Evolutionary conservation across 2,113 vertebrate genomes (phyloP).

Genomic region (Emydocephalus ijimae): DNA sequence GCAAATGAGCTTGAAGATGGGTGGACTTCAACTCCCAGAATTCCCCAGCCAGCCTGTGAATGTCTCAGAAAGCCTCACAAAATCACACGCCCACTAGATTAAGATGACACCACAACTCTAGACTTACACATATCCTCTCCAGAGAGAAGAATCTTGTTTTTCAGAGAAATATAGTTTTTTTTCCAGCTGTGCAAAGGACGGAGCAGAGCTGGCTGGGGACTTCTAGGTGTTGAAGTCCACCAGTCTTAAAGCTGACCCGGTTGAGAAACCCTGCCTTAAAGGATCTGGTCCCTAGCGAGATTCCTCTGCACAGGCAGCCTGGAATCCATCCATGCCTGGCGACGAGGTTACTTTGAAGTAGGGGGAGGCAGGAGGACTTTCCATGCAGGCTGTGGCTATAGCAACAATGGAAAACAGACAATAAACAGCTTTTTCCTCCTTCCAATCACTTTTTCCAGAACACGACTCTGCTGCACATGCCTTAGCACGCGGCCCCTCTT

Average conservation of each 20-base stretch:
- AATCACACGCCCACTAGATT: background rate
- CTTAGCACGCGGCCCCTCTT: background rate
- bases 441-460: background rate
- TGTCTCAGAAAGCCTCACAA: too few species aligned
- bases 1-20: too few species aligned
- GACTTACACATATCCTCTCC: too few species aligned
- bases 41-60: too few species aligned
- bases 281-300: background rate
- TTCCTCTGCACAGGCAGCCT: background rate
- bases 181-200: background rate
- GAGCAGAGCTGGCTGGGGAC: background rate
- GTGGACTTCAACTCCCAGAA: too few species aligned
- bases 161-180: background rate
- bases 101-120: background rate
- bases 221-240: too few species aligned
- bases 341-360: background rate
- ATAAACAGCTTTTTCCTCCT: background rate
- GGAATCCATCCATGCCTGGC: background rate
- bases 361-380: background rate
- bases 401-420: background rate
- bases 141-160: background rate
- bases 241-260: too few species aligned
- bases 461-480: background rate
- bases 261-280: too few species aligned
- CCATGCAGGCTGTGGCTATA: background rate